Percentiles rank a stretch among this genome's conserved stretches.
These are phyloP conservation scores for Panthera leo DNA, from an alignment of 2,113 vertebrate species.

Conservation along the genomic window DNA sequence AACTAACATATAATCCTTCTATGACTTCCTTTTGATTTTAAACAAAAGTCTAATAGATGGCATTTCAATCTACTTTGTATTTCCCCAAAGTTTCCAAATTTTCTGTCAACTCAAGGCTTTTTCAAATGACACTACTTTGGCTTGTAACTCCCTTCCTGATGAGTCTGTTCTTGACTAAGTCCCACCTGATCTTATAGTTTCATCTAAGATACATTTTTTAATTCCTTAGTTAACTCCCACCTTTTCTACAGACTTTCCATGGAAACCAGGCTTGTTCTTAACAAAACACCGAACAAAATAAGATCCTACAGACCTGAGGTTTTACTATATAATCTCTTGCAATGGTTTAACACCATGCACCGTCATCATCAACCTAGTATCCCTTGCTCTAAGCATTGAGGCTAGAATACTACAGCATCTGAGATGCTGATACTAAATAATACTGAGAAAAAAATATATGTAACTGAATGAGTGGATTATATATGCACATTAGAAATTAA, in stretches of 20 bases:
- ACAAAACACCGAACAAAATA: background rate
- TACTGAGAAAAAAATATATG: background rate
- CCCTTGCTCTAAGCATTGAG: background rate
- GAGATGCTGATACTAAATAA: background rate
- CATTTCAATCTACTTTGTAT: background rate
- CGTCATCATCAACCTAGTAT: background rate
- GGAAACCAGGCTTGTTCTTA: background rate
- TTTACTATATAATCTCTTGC: background rate
- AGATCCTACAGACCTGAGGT: background rate
- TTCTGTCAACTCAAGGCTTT: background rate
- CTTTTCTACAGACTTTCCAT: background rate
- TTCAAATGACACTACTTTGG: background rate
- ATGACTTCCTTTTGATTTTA: constrained; percentile 14
- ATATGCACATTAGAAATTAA: background rate
- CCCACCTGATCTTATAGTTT: background rate
- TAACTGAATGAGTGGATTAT: background rate
- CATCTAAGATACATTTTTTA: background rate
- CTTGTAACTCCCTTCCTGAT: background rate
- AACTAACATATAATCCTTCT: background rate
- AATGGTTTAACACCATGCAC: background rate
- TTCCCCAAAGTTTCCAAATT: background rate
- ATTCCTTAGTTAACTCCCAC: background rate
- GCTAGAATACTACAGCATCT: background rate
- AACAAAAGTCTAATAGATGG: background rate
- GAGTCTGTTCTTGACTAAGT: background rate